phyloP scores from a whole-genome alignment of 2,888 invertebrate species.

The Microchrysa polita region DNA sequence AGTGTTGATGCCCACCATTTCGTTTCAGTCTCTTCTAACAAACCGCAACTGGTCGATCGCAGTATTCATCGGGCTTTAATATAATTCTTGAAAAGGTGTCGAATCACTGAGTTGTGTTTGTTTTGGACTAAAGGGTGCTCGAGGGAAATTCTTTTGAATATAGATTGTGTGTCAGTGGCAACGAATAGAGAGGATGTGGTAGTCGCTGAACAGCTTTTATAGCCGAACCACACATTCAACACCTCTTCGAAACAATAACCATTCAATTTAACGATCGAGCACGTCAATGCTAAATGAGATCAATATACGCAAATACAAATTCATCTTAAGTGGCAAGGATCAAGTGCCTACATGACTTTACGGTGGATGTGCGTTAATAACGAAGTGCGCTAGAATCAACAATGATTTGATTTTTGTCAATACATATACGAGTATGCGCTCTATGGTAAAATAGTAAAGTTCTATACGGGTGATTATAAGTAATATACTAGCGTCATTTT shows the following conservation, averaged over 20 bases:
- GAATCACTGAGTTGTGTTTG: constrained; percentile 23
- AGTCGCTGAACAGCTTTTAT: background rate
- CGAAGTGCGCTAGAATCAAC: constrained; percentile 41
- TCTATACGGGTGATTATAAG: constrained; percentile 30
- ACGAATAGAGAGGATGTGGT: background rate
- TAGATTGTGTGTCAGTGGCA: background rate
- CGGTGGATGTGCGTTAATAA: constrained; percentile 24
- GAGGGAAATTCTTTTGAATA: background rate
- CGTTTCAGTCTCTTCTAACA: constrained; percentile 30
- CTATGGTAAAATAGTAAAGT: background rate
- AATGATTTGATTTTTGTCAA: constrained; percentile 33
- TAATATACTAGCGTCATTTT: constrained; percentile 25
- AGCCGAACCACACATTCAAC: background rate
- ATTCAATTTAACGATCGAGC: too few species aligned
- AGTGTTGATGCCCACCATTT: constrained; percentile 44
- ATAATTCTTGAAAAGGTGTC: constrained; percentile 25
- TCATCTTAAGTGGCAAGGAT: constrained; percentile 11
- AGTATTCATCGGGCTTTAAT: constrained; percentile 9
- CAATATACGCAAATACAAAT: too few species aligned
- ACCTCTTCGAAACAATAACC: background rate
- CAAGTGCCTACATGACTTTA: constrained; percentile 35
- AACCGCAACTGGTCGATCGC: constrained; percentile 35
- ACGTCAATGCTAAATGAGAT: too few species aligned
- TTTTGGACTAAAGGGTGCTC: constrained; percentile 6
- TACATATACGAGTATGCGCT: constrained; percentile 17